A percentile compares a stretch with the other conserved stretches of the same genome.
Evolutionary conservation across 2,888 invertebrate genomes (phyloP).

Genomic region (Alsophila aescularia): DNA sequence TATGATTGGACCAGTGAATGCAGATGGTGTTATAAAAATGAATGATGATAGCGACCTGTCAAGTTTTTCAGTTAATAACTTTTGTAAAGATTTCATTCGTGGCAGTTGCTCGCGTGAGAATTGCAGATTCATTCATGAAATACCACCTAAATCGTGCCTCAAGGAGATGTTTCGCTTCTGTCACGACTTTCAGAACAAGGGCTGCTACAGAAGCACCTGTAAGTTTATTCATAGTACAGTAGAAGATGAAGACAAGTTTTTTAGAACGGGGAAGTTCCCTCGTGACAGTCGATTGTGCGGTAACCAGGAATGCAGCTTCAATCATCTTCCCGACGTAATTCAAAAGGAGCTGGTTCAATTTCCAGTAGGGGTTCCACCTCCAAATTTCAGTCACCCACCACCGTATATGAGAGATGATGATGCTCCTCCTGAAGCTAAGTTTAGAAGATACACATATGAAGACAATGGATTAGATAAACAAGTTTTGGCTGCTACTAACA

Average conservation of each 20-base stretch:
- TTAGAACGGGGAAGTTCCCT: slow-evolving; percentile 85
- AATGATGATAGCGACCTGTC: slow-evolving; percentile 59
- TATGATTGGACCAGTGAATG: slow-evolving; percentile 52
- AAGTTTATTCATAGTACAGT: slow-evolving; percentile 88
- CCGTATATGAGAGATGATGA: slow-evolving; percentile 66
- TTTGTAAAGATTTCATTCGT: slow-evolving; percentile 81
- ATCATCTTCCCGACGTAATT: slow-evolving; percentile 61
- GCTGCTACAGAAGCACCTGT: slow-evolving; percentile 86
- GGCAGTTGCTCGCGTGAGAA: slow-evolving; percentile 83
- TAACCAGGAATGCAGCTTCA: slow-evolving; percentile 72
- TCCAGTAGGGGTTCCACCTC: slow-evolving; percentile 47
- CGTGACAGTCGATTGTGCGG: slow-evolving; percentile 80
- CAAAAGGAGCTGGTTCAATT: slow-evolving; percentile 52
- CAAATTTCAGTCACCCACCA: slow-evolving; percentile 56
- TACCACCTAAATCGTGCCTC: slow-evolving; percentile 62
- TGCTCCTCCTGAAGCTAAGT: slow-evolving; percentile 74
- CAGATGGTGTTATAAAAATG: slow-evolving; percentile 53
- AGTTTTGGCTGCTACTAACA: slow-evolving; percentile 54
- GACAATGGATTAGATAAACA: slow-evolving; percentile 64
- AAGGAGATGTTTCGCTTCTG: slow-evolving; percentile 81
- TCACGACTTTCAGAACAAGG: slow-evolving; percentile 88
- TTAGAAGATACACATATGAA: slow-evolving; percentile 68
- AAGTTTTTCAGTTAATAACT: slow-evolving; percentile 49
- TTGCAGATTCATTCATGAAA: slow-evolving; percentile 74
- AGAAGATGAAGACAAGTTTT: slow-evolving; percentile 89